Base-by-base conservation (phyloP, 2,797 vertebrate species). In the Pangasius macronema region DNA sequence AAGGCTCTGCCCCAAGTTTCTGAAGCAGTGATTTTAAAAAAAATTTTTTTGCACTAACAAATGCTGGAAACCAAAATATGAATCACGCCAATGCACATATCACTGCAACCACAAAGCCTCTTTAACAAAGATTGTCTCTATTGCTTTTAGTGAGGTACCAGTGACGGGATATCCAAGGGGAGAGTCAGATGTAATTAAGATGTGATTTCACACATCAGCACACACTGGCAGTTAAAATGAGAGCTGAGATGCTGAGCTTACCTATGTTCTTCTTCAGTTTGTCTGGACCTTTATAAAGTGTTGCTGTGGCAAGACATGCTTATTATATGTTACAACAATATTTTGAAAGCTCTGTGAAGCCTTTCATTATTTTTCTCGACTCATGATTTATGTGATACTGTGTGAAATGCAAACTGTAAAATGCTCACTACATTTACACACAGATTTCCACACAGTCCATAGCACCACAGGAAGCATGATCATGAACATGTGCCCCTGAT, bases 161-260 rank as follows among this genome's bases (percentile, higher is more conserved):
- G 76, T 83, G 49, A 86, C 86, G 86, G 77, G 68, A 77, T 79
- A 82, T 79, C 51, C 68, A 51, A 49, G 70, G 80, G 63, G 72
- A 61, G 77, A 77, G 84, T 87, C 65, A n/a, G 86, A 46, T 46
- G 85, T 86, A 90, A 91, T 91, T 88, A 90, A 85, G 85, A 88
- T 63, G 55, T 82, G 83, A 86, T 90, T 89, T 90, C 86, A 90
- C 86, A 91, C 85, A 87, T 87, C 79, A 88, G 16, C 85, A 89
- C 59, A 91, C 53, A 51, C 16, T 39, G 24, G 42, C 42, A 82
- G 68, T 83, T 75, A 79, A 85, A 86, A 67, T 85, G 76, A 82
- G 82, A 68, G 53, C 81, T 33, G 61, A 59, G 49, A 59, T 39
- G 57, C 85, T 82, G 81, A 73, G 72, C 22, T 82, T 85, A 59